phyloP scores from a whole-genome alignment of 2,888 invertebrate species.

The Metalampra italica region DNA sequence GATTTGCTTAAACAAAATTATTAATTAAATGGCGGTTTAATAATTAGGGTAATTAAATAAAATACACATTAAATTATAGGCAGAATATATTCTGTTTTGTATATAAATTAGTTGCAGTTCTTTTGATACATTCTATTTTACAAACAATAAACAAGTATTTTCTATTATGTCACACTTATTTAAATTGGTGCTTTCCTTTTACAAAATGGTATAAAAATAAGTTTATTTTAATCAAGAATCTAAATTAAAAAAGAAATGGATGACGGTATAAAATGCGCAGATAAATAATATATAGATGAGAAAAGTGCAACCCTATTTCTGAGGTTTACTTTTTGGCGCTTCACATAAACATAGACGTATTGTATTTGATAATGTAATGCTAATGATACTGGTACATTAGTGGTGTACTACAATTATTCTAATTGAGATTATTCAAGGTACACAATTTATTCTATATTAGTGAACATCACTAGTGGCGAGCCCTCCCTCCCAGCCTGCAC shows the following conservation, averaged over 20 bases:
- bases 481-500: conserved; percentile 14
- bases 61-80: conserved; percentile 29
- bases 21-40: background rate
- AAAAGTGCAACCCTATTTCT: conserved; percentile 4
- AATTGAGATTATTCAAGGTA: conserved; percentile 74
- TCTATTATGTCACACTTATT: conserved; percentile 73
- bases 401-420: conserved; percentile 33
- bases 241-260: conserved; percentile 19
- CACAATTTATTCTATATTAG: conserved; percentile 48
- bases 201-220: conserved; percentile 59
- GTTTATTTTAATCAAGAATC: conserved; percentile 24
- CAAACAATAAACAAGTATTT: conserved; percentile 45
- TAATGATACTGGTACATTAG: background rate
- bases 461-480: conserved; percentile 54
- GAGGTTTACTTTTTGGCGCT: conserved; percentile 7
- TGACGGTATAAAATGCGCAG: background rate
- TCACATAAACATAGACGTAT: no score
- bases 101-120: conserved; percentile 74
- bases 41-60: background rate
- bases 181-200: conserved; percentile 53
- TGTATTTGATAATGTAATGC: no score
- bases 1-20: no score
- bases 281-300: background rate
- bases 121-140: conserved; percentile 60
- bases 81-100: conserved; percentile 69